Conservation (phyloP, 2,888 invertebrate species). For the Prostheceraeus crozeri region DNA sequence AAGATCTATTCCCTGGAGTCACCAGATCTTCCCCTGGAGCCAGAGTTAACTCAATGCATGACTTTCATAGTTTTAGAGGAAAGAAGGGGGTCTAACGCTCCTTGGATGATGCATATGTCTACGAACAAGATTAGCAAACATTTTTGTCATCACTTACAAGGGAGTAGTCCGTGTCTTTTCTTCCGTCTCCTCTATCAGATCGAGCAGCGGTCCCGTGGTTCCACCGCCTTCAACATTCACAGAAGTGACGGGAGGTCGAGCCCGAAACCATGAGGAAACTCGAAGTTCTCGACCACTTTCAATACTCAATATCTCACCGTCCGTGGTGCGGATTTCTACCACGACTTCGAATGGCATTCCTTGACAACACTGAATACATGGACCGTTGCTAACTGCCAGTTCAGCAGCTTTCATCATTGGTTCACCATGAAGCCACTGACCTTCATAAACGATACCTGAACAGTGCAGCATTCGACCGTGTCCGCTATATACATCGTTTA, state of each 20-base stretch:
- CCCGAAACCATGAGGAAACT: slow-evolving; percentile 49
- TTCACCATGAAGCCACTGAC: slow-evolving; percentile 50
- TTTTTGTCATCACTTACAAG: too few species aligned
- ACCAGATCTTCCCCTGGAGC: too few species aligned
- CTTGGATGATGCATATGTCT: too few species aligned
- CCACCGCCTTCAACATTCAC: too few species aligned
- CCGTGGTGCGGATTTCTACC: slow-evolving; percentile 47
- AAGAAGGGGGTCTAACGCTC: too few species aligned
- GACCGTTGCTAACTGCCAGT: slow-evolving; percentile 42
- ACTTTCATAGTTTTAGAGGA: too few species aligned
- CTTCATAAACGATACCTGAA: slow-evolving; percentile 51
- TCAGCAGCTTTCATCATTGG: slow-evolving; percentile 47
- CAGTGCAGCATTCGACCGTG: slow-evolving; percentile 49
- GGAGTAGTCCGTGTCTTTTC: slow-evolving; percentile 49
- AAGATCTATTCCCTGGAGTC: too few species aligned
- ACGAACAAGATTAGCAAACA: too few species aligned
- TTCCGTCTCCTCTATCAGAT: slow-evolving; percentile 52
- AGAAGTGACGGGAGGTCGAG: slow-evolving; percentile 46
- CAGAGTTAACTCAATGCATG: too few species aligned
- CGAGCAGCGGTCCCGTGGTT: slow-evolving; percentile 48
- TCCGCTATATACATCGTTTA: slow-evolving; percentile 50
- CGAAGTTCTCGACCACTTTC: slow-evolving; percentile 47
- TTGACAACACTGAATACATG: slow-evolving; percentile 46
- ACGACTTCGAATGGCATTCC: slow-evolving; percentile 46
- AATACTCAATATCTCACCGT: slow-evolving; percentile 44